A percentile compares a stretch with the other conserved stretches of the same genome.
Evolutionary conservation across 2,888 invertebrate genomes (phyloP).

Genomic region (Cephonodes hylas): DNA sequence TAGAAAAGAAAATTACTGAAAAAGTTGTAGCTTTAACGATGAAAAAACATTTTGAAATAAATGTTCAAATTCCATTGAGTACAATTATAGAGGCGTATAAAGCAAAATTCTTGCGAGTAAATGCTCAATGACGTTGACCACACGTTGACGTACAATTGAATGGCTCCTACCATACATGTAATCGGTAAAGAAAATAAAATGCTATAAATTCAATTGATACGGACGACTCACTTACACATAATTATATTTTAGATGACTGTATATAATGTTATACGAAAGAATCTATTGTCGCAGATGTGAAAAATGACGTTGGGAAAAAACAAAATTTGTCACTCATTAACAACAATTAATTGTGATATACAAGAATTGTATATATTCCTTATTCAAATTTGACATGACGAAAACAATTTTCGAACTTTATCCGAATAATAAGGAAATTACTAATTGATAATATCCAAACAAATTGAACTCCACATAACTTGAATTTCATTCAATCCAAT

Average conservation of each 20-base stretch:
- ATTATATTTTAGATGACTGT: background rate
- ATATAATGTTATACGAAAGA: background rate
- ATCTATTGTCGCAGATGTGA: background rate
- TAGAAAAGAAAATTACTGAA: too few relatives aligned
- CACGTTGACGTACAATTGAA: background rate
- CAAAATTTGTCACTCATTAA: too few relatives aligned
- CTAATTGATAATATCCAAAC: too few relatives aligned
- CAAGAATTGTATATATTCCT: too few relatives aligned
- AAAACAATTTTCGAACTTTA: too few relatives aligned
- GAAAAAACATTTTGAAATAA: background rate
- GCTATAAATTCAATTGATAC: background rate
- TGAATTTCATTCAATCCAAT: too few relatives aligned
- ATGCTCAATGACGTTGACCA: background rate
- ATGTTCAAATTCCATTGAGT: background rate
- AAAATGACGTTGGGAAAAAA: too few relatives aligned
- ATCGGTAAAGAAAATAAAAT: background rate
- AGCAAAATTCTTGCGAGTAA: background rate
- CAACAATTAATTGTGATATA: too few relatives aligned
- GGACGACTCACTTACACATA: background rate
- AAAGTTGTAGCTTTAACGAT: background rate
- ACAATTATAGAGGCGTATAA: background rate
- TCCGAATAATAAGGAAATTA: too few relatives aligned
- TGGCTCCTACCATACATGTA: background rate
- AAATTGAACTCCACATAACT: too few relatives aligned
- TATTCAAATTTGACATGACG: too few relatives aligned